Percentiles rank a stretch among this genome's conserved stretches.
phyloP scores from a whole-genome alignment of 2,113 vertebrate genomes.

The Crocuta crocuta region DNA sequence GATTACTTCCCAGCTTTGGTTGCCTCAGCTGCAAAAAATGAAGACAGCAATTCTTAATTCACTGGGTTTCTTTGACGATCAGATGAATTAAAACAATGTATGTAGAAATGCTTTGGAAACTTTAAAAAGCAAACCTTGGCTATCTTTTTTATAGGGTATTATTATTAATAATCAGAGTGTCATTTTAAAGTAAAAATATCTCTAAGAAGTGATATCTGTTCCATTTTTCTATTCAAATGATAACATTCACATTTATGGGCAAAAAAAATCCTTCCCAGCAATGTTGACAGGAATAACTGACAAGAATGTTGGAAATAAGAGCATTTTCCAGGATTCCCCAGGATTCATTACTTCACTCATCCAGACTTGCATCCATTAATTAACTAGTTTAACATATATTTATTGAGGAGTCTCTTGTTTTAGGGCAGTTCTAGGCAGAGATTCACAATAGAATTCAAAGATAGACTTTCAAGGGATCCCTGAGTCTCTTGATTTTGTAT shows the following conservation, averaged over 20 bases:
- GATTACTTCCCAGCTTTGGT: not conserved
- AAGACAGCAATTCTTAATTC: not conserved
- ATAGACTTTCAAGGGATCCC: not conserved
- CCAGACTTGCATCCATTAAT: not conserved
- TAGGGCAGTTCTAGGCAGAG: not conserved
- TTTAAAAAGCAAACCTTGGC: not conserved
- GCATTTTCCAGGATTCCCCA: not conserved
- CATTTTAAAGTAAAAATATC: not conserved
- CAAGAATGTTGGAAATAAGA: not conserved
- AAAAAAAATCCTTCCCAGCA: not conserved
- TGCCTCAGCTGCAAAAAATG: not conserved
- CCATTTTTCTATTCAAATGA: not conserved
- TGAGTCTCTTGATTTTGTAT: not conserved
- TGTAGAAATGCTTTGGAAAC: not conserved
- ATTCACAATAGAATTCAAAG: not conserved
- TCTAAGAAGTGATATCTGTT: not conserved
- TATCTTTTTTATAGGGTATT: not conserved
- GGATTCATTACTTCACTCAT: not conserved
- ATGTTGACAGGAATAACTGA: not conserved
- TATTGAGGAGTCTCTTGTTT: not conserved
- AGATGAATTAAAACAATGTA: not conserved
- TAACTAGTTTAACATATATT: not conserved
- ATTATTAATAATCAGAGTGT: not conserved
- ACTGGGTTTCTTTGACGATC: constrained; percentile 1
- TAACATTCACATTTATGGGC: not conserved